A percentile compares a stretch with the other conserved stretches of the same genome.
Conservation (phyloP, 2,888 invertebrate genomes). For the Trissolcus brochymenae region DNA sequence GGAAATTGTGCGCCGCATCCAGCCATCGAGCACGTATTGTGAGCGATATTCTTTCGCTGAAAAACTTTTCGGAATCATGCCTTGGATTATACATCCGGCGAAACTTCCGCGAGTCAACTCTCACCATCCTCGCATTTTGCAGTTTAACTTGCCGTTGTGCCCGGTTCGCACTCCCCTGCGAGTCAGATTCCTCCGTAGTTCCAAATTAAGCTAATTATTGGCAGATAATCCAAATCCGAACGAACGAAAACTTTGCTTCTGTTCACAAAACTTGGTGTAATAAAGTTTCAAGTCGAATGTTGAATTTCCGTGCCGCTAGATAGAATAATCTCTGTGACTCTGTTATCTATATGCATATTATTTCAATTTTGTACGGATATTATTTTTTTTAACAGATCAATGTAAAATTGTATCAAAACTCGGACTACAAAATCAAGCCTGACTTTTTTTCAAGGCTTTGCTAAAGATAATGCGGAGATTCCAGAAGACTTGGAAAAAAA, state of each 20-base stretch:
- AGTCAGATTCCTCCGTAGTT: conserved; percentile 7
- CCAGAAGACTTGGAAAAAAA: neutral
- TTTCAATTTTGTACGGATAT: too few relatives aligned
- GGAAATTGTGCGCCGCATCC: conserved; percentile 50
- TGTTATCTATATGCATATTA: too few relatives aligned
- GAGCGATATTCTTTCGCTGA: conserved; percentile 38
- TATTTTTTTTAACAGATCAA: too few relatives aligned
- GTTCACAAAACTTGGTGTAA: too few relatives aligned
- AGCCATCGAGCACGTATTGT: conserved; percentile 52
- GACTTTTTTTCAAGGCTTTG: neutral
- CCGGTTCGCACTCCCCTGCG: neutral
- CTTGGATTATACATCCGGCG: conserved; percentile 29
- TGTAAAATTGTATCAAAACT: neutral
- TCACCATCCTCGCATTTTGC: conserved; percentile 2
- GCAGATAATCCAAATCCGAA: conserved; percentile 12
- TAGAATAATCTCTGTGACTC: too few relatives aligned
- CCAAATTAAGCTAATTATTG: conserved; percentile 33
- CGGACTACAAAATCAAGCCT: too few relatives aligned
- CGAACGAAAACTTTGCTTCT: conserved; percentile 17
- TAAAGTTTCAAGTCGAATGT: too few relatives aligned
- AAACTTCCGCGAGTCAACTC: conserved; percentile 18
- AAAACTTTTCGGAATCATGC: conserved; percentile 29
- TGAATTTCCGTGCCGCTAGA: too few relatives aligned
- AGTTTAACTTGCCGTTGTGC: conserved; percentile 12
- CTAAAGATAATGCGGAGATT: neutral